Conservation (phyloP, 2,888 invertebrate species). For the Cryptops parisi region DNA sequence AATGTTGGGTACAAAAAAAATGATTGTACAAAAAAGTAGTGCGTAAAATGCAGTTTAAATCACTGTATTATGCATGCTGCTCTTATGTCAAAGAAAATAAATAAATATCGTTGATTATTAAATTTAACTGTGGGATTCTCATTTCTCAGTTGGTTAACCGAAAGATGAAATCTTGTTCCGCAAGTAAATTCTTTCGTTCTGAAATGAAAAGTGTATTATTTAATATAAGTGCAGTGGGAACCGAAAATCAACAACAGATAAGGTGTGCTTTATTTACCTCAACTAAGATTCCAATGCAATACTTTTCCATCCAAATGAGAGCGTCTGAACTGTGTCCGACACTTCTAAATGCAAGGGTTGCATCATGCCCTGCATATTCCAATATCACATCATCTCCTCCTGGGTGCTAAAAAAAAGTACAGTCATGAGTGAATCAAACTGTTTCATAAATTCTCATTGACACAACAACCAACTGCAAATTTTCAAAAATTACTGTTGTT, state of each 20-base stretch:
- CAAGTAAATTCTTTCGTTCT: background rate
- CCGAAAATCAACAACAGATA: too few species aligned
- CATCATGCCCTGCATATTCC: slow-evolving; percentile 73
- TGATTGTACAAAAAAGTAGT: too few species aligned
- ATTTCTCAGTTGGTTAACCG: background rate
- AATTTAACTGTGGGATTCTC: background rate
- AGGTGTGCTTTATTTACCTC: slow-evolving; percentile 25
- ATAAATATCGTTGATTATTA: too few species aligned
- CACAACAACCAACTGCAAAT: too few species aligned
- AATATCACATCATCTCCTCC: slow-evolving; percentile 66
- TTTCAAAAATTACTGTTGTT: too few species aligned
- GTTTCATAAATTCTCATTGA: slow-evolving; percentile 35
- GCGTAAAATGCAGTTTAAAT: too few species aligned
- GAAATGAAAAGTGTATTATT: background rate
- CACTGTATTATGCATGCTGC: too few species aligned
- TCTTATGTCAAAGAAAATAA: too few species aligned
- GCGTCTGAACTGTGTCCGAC: slow-evolving; percentile 59
- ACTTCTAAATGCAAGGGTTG: slow-evolving; percentile 63
- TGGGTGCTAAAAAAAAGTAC: slow-evolving; percentile 55
- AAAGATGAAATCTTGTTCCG: background rate
- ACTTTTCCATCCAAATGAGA: slow-evolving; percentile 48
- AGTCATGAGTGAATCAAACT: too few species aligned
- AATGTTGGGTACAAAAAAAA: too few species aligned
- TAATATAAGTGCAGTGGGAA: background rate
- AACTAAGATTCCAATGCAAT: slow-evolving; percentile 60